Evolutionary conservation across 2,888 invertebrate species (phyloP), one percentile per base, ranked within the genome.

Genomic region (Imbricaverruca yamaguchii): DNA sequence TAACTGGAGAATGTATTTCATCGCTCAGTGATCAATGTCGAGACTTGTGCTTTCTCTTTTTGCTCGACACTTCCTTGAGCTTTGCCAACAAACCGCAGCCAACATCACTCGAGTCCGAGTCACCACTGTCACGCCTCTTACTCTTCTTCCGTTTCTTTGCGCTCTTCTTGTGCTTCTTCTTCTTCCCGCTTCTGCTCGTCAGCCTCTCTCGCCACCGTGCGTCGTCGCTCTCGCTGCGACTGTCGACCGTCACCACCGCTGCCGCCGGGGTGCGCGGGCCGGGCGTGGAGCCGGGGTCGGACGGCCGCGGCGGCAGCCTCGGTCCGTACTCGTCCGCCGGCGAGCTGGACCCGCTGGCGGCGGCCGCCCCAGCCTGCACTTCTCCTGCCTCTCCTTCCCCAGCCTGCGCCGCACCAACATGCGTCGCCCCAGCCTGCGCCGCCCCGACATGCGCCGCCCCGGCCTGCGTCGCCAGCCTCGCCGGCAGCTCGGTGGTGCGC

Each of bases 101-200:
- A 10, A 53, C 39, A 10, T 74, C 74, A 74, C 53, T 21, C 6
- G 74, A 74, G 74, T 74, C 74, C 53, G 74, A 74, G 6, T 25
- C 25, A 7, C 53, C 74, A 21, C 74, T 74, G 2, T 8, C 53
- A 6, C 74, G 25, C 21, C 25, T 74, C 81, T 82, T 83, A 39
- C 82, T 82, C 63, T 81, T 81, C 63, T 83, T 83, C 81, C 56
- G 82, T 81, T 84, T 86, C 85, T 79, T 83, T 81, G 83, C 85
- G 86, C 81, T 88, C 86, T 0, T 85, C 83, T 53, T 85, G 84
- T 25, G 83, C 82, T 82, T 13, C 86, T 85, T 82, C 86, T 86
- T 65, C 85, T 84, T 82, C 87, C 87, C 82, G 87, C 87, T 82
- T 85, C 84, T 81, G 87, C 86, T 81, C 13, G 23, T n/a, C 4